Percentiles rank a stretch among this genome's conserved stretches.
phyloP scores from a whole-genome alignment of 1,140 invertebrate genomes.

The Musca vetustissima region DNA sequence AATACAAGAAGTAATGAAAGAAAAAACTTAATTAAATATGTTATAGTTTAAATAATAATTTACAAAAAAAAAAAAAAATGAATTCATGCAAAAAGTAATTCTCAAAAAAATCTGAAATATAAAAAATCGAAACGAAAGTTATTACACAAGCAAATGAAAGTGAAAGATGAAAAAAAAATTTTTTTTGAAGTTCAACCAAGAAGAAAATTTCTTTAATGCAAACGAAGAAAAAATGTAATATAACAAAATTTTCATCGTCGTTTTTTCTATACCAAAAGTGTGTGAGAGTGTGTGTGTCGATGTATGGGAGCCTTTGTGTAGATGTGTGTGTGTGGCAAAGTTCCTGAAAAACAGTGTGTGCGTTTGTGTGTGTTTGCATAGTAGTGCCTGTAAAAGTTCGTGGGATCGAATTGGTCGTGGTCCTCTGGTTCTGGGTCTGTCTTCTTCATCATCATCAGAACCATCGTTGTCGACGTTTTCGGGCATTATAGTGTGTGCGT shows the following conservation, averaged over 20 bases:
- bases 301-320: not conserved
- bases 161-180: conserved; percentile 3
- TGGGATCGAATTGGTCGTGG: too few relatives aligned
- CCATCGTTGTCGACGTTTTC: too few relatives aligned
- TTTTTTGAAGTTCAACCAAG: conserved; percentile 28
- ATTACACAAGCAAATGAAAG: conserved; percentile 4
- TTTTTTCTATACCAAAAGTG: not conserved
- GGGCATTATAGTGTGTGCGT: not conserved
- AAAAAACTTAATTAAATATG: conserved; percentile 21
- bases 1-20: conserved; percentile 12
- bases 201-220: conserved; percentile 16
- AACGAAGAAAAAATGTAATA: conserved; percentile 23
- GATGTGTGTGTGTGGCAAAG: not conserved
- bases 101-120: not conserved
- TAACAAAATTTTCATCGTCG: not conserved
- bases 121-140: not conserved
- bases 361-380: too few relatives aligned
- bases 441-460: too few relatives aligned
- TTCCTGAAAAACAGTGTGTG: too few relatives aligned
- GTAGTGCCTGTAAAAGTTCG: too few relatives aligned
- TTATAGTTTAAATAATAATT: conserved; percentile 26
- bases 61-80: conserved; percentile 14
- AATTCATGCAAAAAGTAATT: not conserved
- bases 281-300: not conserved
- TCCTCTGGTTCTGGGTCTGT: too few relatives aligned